Base-by-base conservation (phyloP, 92 coral and sea anemone species). In the Parazoanthus atlanticus region DNA sequence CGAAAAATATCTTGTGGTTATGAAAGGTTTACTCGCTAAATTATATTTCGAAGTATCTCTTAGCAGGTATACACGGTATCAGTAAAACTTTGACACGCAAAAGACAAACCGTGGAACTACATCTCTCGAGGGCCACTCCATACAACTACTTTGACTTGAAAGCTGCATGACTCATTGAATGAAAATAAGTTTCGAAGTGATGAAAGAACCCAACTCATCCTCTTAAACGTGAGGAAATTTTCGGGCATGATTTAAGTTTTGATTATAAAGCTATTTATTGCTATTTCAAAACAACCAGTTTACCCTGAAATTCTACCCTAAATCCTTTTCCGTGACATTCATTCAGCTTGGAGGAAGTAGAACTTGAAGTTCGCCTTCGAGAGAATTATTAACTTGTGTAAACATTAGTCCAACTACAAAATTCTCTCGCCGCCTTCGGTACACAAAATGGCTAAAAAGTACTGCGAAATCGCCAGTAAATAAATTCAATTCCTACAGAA, bases 371-470 rank as follows among this genome's bases (percentile, higher is more conserved):
- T 89, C 76, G 85, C 79, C 89, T 91, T 92, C 94, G 92, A 92
- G 94, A 89, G 94, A 92, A 92, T 92, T 92, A 91, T 92, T 92
- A 91, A 91, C 90, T 89, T 93, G 94, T 91, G 94, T 95, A 95
- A 95, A 95, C 98, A 95, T 90, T 95, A 92, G 86, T 90, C 90
- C 94, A 80, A 79, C 93, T 89, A 80, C 86, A 84, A 81, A 84
- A 40, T 70, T 71, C 88, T 85, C 89, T 92, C 54, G 88, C 93
- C 96, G 98, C 98, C 98, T 89, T 95, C 90, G 89, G 98, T 93
- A 95, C 98, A 95, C 98, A 95, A 93, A 93, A 93, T 91, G 96
- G 92, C 93, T 54, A 95, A 91, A 80, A 90, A 91, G 89, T 91
- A 43, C 88, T 72, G 90, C 61, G 58, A 75, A 10, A 75, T 34